These are phyloP conservation scores for Marronus borbonicus DNA, from an alignment of 2,888 invertebrate genomes.

Conservation along the genomic window DNA sequence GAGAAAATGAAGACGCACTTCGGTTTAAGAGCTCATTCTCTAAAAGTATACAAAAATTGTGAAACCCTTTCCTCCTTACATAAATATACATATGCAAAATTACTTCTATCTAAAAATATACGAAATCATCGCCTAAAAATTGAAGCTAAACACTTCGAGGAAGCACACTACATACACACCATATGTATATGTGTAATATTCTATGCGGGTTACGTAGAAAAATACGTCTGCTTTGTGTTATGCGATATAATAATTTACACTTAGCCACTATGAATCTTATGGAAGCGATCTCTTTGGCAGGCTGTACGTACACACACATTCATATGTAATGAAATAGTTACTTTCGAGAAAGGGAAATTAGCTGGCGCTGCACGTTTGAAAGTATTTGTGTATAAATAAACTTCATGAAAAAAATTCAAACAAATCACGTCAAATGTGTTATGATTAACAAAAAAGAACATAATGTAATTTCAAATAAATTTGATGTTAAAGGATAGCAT, in stretches of 20 bases:
- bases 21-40: no score
- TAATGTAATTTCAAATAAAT: no score
- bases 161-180: conserved; percentile 2
- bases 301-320: conserved; percentile 3
- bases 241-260: conserved; percentile 21
- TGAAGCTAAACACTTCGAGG: conserved; percentile 1
- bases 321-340: conserved; percentile 12
- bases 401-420: no score
- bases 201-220: conserved; percentile 12
- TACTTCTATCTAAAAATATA: not conserved
- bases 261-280: conserved; percentile 4
- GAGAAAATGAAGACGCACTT: no score
- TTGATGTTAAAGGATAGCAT: no score
- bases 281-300: not conserved
- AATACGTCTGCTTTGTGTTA: conserved; percentile 18
- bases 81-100: not conserved
- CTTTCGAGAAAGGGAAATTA: conserved; percentile 2
- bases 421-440: no score
- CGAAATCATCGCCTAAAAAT: conserved; percentile 2
- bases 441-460: no score
- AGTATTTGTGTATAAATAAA: not conserved
- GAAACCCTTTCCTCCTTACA: no score
- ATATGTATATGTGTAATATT: conserved; percentile 11
- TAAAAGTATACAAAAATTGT: no score
- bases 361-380: not conserved